These are phyloP conservation scores for Odontothrips loti DNA, from an alignment of 2,888 invertebrate species.

Conservation along the genomic window DNA sequence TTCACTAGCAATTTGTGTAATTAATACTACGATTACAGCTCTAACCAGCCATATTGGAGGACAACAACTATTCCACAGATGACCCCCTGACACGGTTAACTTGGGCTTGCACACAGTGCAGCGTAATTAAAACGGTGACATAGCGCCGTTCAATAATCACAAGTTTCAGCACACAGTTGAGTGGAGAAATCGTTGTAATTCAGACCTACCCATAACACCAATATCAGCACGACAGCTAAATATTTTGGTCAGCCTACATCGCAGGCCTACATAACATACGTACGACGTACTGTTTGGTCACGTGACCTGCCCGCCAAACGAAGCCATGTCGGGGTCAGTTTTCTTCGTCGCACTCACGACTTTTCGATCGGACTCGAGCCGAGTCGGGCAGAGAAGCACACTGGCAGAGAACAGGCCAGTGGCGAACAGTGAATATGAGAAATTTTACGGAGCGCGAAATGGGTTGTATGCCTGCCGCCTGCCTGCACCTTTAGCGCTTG, in stretches of 20 bases:
- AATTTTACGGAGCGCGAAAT: neutral
- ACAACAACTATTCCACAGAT: conserved; percentile 17
- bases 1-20: neutral
- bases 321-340: conserved; percentile 14
- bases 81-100: conserved; percentile 25
- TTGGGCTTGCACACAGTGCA: neutral
- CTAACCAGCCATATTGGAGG: conserved; percentile 7
- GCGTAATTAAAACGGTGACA: neutral
- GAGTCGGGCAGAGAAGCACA: neutral
- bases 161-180: neutral
- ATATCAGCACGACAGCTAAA: neutral
- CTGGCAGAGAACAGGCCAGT: neutral
- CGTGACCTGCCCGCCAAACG: conserved; percentile 21
- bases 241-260: conserved; percentile 4
- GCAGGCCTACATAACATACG: neutral
- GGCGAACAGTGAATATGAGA: neutral
- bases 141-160: neutral
- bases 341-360: neutral
- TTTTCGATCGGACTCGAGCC: neutral
- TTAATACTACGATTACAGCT: neutral
- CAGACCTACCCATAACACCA: conserved; percentile 8
- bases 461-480: too few relatives aligned
- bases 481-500: too few relatives aligned
- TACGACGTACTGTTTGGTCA: conserved; percentile 24
- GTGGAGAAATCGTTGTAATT: neutral